Evolutionary conservation across 1,140 invertebrate genomes (phyloP).

Genomic region (Aphelenchoides avenae): DNA sequence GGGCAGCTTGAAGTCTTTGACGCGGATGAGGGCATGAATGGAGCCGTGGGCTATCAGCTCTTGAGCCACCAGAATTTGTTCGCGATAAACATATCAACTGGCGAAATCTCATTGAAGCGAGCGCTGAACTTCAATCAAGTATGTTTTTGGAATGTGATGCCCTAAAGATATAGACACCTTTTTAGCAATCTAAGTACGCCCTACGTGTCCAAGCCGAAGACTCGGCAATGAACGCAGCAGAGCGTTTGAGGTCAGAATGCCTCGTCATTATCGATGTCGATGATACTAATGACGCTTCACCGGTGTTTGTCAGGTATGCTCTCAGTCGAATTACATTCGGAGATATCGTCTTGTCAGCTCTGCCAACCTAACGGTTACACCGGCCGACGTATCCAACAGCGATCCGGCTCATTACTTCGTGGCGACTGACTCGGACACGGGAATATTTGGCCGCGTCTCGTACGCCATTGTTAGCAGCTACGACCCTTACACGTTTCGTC

Average conservation of each 20-base stretch:
- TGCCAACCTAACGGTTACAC: slow-evolving; percentile 1
- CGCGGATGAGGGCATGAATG: slow-evolving; percentile 62
- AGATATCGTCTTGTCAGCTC: no score
- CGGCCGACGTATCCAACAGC: not conserved
- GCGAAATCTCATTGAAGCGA: slow-evolving; percentile 25
- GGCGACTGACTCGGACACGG: slow-evolving; percentile 21
- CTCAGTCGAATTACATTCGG: no score
- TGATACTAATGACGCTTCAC: slow-evolving; percentile 25
- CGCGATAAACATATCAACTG: slow-evolving; percentile 16
- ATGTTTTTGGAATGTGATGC: no score
- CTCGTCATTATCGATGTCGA: slow-evolving; percentile 13
- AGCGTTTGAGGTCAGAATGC: slow-evolving; percentile 17
- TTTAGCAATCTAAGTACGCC: slow-evolving; percentile 5
- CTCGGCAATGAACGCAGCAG: not conserved
- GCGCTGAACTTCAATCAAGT: slow-evolving; percentile 18
- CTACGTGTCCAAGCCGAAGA: slow-evolving; percentile 21
- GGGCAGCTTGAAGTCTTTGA: slow-evolving; percentile 60
- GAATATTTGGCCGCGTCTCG: slow-evolving; percentile 14
- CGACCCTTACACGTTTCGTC: slow-evolving; percentile 8
- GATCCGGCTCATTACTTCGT: slow-evolving; percentile 38
- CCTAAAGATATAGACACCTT: no score
- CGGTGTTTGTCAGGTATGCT: slow-evolving; percentile 12
- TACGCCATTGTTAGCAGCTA: slow-evolving; percentile 30
- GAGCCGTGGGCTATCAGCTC: slow-evolving; percentile 44
- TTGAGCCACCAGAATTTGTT: slow-evolving; percentile 22